These are phyloP conservation scores for Ciona savignyi DNA, from an alignment of 23 tunicate genomes.

Conservation along the genomic window DNA sequence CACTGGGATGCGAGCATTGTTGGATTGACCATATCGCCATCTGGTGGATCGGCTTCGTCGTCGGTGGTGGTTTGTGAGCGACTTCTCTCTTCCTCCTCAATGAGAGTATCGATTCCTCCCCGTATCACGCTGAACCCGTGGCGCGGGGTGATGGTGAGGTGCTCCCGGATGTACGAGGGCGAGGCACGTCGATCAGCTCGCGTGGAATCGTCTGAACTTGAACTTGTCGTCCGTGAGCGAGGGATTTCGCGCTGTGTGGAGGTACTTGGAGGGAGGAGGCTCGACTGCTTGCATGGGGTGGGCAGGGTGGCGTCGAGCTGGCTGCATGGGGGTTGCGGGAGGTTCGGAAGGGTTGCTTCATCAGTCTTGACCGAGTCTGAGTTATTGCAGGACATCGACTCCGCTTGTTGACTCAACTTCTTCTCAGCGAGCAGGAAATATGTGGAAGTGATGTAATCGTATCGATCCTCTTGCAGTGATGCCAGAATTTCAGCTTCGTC, in stretches of 20 bases:
- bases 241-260: no score
- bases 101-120: conserved; percentile 87
- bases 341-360: neutral
- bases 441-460: conserved; percentile 91
- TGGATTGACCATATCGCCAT: conserved; percentile 50
- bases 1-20: conserved; percentile 63
- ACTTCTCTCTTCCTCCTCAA: conserved; percentile 94
- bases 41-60: conserved; percentile 70
- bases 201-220: conserved; percentile 50
- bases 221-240: conserved; percentile 30
- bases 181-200: conserved; percentile 6
- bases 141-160: conserved; percentile 98
- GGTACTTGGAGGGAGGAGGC: conserved; percentile 1
- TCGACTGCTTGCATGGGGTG: conserved; percentile 34
- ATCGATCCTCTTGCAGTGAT: conserved; percentile 65
- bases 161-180: conserved; percentile 78
- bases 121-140: conserved; percentile 83
- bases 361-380: neutral
- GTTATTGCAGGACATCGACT: neutral
- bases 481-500: conserved; percentile 53
- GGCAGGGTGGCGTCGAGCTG: conserved; percentile 5
- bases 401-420: conserved; percentile 31
- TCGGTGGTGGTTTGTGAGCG: conserved; percentile 76
- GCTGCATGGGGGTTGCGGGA: conserved; percentile 3
- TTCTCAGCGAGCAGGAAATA: conserved; percentile 89